Evolutionary conservation across 2,797 vertebrate species (phyloP).

Genomic region (Odontamblyopus rebecca): DNA sequence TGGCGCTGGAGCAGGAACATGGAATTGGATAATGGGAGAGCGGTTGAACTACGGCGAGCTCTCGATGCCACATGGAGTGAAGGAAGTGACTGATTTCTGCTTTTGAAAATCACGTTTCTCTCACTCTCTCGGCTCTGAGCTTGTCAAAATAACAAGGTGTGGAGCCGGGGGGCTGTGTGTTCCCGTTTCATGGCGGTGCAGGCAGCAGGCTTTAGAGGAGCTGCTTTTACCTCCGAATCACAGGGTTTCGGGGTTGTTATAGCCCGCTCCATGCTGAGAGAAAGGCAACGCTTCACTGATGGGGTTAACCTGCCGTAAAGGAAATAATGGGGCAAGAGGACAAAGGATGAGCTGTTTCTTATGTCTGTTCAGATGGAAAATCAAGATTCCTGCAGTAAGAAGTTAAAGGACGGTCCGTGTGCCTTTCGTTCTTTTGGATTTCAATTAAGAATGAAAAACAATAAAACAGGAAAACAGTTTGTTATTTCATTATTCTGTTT

Average conservation of each 20-base stretch:
- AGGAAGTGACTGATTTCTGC: slow-evolving; percentile 34
- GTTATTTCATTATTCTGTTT: too few relatives aligned
- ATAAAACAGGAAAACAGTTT: too few relatives aligned
- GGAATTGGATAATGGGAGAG: slow-evolving; percentile 12
- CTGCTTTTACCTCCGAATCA: slow-evolving; percentile 28
- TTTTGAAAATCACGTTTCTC: slow-evolving; percentile 45
- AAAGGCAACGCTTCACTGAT: slow-evolving; percentile 25
- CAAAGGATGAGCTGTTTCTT: background rate
- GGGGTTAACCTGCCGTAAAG: slow-evolving; percentile 35
- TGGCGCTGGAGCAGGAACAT: background rate
- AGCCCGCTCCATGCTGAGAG: slow-evolving; percentile 27
- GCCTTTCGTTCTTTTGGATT: too few relatives aligned
- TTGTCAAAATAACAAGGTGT: slow-evolving; percentile 62
- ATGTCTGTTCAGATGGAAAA: background rate
- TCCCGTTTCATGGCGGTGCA: slow-evolving; percentile 26
- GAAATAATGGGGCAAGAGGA: slow-evolving; percentile 34
- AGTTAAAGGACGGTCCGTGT: too few relatives aligned
- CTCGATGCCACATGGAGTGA: slow-evolving; percentile 11
- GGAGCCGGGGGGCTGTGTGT: slow-evolving; percentile 48
- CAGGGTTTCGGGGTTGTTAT: slow-evolving; percentile 35
- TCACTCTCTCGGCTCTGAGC: slow-evolving; percentile 33
- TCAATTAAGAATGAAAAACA: too few relatives aligned
- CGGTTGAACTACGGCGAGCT: slow-evolving; percentile 28
- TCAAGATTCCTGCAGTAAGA: background rate
- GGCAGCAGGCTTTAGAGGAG: slow-evolving; percentile 23